A percentile compares a stretch with the other conserved stretches of the same genome.
Conservation (phyloP, 2,888 invertebrate genomes). For the Nycteola revayana region DNA sequence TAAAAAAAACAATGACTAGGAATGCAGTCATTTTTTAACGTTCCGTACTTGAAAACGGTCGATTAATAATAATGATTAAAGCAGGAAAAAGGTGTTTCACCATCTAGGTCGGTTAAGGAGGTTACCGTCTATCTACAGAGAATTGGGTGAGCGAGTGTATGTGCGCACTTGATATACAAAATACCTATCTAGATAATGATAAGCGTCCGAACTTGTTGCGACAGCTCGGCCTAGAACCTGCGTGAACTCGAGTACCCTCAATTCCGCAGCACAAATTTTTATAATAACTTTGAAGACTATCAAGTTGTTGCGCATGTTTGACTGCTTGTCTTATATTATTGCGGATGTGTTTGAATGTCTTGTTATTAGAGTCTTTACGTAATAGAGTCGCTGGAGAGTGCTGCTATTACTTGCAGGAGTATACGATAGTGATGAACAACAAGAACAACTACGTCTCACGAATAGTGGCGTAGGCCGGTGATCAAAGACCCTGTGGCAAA, state of each 20-base stretch:
- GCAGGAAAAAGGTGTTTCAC: constrained; percentile 42
- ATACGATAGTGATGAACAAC: no score
- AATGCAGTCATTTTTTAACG: no score
- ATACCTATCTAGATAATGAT: constrained; percentile 47
- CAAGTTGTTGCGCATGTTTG: constrained; percentile 22
- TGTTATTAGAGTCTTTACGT: no score
- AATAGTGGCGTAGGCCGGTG: no score
- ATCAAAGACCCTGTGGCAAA: no score
- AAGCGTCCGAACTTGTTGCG: constrained; percentile 63
- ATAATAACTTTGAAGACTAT: constrained; percentile 34
- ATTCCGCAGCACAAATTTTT: constrained; percentile 53
- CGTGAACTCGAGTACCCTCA: constrained; percentile 71
- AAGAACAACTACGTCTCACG: no score
- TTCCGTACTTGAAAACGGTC: no score
- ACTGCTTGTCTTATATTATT: constrained; percentile 8
- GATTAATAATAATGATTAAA: constrained; percentile 29
- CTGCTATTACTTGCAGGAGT: no score
- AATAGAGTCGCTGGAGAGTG: no score
- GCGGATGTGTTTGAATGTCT: constrained; percentile 19
- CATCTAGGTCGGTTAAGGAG: constrained; percentile 51
- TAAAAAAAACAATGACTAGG: no score
- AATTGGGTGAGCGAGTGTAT: constrained; percentile 45
- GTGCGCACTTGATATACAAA: constrained; percentile 54
- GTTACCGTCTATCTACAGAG: constrained; percentile 45
- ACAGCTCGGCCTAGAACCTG: constrained; percentile 74